Conservation (phyloP, 2,113 vertebrate species). For the Stegostoma tigrinum region DNA sequence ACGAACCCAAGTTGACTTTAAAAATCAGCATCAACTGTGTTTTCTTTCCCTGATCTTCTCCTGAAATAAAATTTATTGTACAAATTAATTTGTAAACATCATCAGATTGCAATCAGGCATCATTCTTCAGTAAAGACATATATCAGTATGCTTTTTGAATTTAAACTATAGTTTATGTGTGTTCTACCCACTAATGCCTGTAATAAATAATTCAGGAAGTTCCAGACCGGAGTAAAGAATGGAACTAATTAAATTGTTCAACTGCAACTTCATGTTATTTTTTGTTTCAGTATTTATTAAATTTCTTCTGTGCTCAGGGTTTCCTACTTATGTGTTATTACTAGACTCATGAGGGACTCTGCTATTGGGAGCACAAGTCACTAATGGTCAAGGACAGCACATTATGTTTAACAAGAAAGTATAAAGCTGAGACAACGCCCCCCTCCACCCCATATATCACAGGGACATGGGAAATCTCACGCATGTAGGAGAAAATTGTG, state of each 20-base stretch:
- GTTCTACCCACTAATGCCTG: neutral
- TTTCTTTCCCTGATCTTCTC: neutral
- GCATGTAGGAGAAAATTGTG: no score
- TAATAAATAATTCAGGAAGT: constrained; percentile 28
- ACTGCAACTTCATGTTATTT: no score
- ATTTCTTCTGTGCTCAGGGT: neutral
- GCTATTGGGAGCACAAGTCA: neutral
- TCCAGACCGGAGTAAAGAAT: constrained; percentile 7
- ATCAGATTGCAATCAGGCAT: constrained; percentile 29
- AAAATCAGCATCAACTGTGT: neutral
- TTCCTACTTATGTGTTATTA: neutral
- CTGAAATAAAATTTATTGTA: neutral
- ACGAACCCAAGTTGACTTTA: neutral
- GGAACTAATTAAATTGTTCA: constrained; percentile 31
- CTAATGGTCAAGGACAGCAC: neutral
- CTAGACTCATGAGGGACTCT: neutral
- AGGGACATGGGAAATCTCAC: no score
- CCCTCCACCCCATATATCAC: no score
- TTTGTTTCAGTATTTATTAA: constrained; percentile 18
- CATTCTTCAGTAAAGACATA: neutral
- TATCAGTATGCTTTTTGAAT: constrained; percentile 5
- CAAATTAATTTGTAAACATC: constrained; percentile 17
- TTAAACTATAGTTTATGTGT: constrained; percentile 10
- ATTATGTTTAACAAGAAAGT: neutral
- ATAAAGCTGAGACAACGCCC: no score